phyloP scores from a whole-genome alignment of 2,797 vertebrate species.

The Notolepis coatsorum region DNA sequence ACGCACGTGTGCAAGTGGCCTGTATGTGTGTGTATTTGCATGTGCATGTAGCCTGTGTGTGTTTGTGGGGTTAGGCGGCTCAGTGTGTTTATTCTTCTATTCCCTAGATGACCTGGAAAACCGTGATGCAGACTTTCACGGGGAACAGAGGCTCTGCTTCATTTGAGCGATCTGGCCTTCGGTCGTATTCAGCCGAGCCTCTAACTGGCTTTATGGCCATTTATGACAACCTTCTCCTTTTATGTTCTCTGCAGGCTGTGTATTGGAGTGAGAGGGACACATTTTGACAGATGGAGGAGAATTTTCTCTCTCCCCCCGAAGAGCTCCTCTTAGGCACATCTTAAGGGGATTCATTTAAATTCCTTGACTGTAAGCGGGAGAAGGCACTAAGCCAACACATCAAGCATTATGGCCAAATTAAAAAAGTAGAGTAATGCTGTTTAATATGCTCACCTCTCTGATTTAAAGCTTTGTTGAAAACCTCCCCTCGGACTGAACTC shows the following conservation, averaged over 20 bases:
- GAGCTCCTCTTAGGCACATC: conserved; percentile 70
- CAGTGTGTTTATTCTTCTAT: conserved; percentile 4
- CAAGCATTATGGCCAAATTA: conserved; percentile 57
- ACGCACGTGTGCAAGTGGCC: no score
- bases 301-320: no score
- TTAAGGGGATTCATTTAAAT: conserved; percentile 67
- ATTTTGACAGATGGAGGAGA: conserved; percentile 77
- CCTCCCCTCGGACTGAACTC: conserved; percentile 36
- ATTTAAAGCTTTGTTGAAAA: conserved; percentile 49
- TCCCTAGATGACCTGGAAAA: conserved; percentile 62
- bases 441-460: conserved; percentile 43
- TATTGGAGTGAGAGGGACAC: conserved; percentile 72
- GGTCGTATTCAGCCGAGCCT: conserved; percentile 69
- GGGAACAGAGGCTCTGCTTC: conserved; percentile 67
- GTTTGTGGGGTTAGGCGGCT: no score
- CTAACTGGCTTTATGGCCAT: conserved; percentile 78
- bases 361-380: conserved; percentile 64
- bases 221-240: conserved; percentile 69
- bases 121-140: conserved; percentile 49
- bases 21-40: no score
- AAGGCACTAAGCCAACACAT: conserved; percentile 61
- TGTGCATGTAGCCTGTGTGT: no score
- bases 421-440: conserved; percentile 64
- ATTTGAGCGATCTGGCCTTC: conserved; percentile 72
- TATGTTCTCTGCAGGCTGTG: conserved; percentile 68